Evolutionary conservation across 2,113 vertebrate genomes (phyloP).

Genomic region (Hemiscyllium ocellatum): DNA sequence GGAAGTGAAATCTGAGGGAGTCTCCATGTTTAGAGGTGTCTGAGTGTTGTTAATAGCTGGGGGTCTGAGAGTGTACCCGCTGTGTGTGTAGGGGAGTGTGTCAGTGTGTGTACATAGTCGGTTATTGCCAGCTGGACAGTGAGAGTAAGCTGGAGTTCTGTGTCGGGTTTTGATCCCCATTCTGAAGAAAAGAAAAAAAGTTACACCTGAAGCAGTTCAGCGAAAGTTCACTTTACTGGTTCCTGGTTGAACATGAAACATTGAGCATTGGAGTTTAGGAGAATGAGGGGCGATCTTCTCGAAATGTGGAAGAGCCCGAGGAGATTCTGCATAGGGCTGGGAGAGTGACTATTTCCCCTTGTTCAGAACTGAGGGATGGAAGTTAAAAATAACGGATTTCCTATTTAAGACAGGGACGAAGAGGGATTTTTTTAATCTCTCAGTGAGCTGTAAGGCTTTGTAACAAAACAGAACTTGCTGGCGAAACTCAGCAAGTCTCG

Average conservation of each 20-base stretch:
- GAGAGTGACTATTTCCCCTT: neutral
- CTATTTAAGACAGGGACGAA: neutral
- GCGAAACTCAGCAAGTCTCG: too few species aligned
- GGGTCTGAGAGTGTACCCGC: neutral
- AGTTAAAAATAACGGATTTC: neutral
- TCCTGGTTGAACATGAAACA: neutral
- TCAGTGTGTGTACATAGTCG: neutral
- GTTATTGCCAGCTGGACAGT: too few species aligned
- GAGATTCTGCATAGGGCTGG: neutral
- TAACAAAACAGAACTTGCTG: neutral
- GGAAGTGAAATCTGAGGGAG: neutral
- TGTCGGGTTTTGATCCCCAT: neutral
- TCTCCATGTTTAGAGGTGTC: neutral
- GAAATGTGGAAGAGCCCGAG: neutral
- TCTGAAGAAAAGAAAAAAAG: neutral
- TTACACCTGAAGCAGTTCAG: neutral
- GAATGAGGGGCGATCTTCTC: neutral
- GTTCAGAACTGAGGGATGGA: neutral
- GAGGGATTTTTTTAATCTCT: neutral
- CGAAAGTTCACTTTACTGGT: neutral
- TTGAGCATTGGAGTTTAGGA: neutral
- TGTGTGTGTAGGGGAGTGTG: neutral
- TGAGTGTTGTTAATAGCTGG: neutral
- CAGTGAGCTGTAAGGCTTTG: neutral
- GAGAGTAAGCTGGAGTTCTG: neutral